Conservation (phyloP, 2,888 invertebrate species). For the Parascotia fuliginaria region DNA sequence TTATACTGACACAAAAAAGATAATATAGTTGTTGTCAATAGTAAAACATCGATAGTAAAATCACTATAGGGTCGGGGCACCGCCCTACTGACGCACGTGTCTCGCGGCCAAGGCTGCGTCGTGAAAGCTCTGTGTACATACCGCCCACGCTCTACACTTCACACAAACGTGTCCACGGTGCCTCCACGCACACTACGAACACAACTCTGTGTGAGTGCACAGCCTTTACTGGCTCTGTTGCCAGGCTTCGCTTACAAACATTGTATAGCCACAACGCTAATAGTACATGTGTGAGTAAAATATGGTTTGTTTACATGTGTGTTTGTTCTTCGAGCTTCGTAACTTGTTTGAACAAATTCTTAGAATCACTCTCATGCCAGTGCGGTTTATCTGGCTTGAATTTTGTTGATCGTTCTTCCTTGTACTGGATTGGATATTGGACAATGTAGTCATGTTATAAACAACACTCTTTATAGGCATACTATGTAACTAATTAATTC, state of each 20-base stretch:
- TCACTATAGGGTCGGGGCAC: slow-evolving; percentile 48
- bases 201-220: slow-evolving; percentile 16
- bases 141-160: slow-evolving; percentile 60
- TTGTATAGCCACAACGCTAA: slow-evolving; percentile 34
- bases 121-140: slow-evolving; percentile 79
- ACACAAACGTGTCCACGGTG: slow-evolving; percentile 19
- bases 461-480: not conserved
- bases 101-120: slow-evolving; percentile 83
- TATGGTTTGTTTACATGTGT: slow-evolving; percentile 50
- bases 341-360: slow-evolving; percentile 81
- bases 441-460: slow-evolving; percentile 6
- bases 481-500: not conserved
- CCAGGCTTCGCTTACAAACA: slow-evolving; percentile 48
- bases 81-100: slow-evolving; percentile 81
- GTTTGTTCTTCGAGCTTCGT: slow-evolving; percentile 60
- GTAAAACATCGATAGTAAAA: slow-evolving; percentile 40
- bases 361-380: slow-evolving; percentile 71
- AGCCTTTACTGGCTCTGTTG: slow-evolving; percentile 42
- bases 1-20: not conserved
- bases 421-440: slow-evolving; percentile 42
- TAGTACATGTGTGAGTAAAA: slow-evolving; percentile 50
- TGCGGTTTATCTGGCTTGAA: slow-evolving; percentile 59
- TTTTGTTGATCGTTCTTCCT: slow-evolving; percentile 57
- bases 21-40: slow-evolving; percentile 3
- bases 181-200: slow-evolving; percentile 8